Conservation (phyloP, 2,113 vertebrate species). For the Tetrao urogallus region DNA sequence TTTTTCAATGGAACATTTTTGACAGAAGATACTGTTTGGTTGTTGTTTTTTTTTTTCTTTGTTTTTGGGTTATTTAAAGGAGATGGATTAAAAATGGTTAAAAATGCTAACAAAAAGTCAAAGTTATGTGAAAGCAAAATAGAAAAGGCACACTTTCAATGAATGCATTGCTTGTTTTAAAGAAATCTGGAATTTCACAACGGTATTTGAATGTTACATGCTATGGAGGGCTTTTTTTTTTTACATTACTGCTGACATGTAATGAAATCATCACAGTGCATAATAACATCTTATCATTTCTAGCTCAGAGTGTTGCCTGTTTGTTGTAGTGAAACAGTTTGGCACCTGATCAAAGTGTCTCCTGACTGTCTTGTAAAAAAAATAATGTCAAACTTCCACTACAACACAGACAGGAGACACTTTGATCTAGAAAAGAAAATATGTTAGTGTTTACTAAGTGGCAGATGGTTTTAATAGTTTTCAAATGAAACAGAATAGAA, state of each 20-base stretch:
- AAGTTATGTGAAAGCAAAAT: neutral
- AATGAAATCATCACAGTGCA: neutral
- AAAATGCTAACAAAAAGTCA: neutral
- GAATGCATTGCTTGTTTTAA: neutral
- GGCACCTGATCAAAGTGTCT: conserved; percentile 68
- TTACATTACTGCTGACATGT: conserved; percentile 4
- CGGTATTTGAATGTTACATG: neutral
- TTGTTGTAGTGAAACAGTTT: conserved; percentile 58
- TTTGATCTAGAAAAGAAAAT: conserved; percentile 69
- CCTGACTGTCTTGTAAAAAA: conserved; percentile 58
- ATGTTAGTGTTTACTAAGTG: conserved; percentile 65
- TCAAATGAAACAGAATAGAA: conserved; percentile 51
- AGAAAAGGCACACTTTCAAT: neutral
- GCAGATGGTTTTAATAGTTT: conserved; percentile 68
- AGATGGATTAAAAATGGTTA: neutral
- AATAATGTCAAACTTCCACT: conserved; percentile 57
- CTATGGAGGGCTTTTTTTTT: neutral
- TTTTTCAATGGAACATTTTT: neutral
- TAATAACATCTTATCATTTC: conserved; percentile 60
- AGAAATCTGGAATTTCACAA: neutral
- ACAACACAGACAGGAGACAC: conserved; percentile 58
- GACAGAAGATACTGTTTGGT: neutral
- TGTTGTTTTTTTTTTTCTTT: too few species aligned
- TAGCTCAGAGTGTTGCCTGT: conserved; percentile 56
- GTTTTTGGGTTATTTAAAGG: neutral